A percentile compares a stretch with the other conserved stretches of the same genome.
These are phyloP conservation scores for Petrophora chlorosata DNA, from an alignment of 2,888 invertebrate species.

Conservation along the genomic window DNA sequence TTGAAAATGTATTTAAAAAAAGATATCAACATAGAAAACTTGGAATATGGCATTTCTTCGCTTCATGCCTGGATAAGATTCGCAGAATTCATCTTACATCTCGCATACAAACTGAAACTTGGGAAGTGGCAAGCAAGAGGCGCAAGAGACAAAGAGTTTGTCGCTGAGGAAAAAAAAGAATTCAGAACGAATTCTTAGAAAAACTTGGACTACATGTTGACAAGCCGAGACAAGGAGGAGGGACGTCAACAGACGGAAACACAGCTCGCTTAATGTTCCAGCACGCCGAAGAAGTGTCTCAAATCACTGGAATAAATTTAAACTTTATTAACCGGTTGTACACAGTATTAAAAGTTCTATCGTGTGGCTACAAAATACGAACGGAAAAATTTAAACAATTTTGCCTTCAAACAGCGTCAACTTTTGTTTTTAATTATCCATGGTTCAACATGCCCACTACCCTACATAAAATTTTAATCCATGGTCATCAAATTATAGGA, in stretches of 20 bases:
- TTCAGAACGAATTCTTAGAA: not conserved
- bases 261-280: slow-evolving; percentile 8
- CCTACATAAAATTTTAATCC: slow-evolving; percentile 6
- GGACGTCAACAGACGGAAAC: slow-evolving; percentile 24
- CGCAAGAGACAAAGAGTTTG: not conserved
- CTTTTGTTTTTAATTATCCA: slow-evolving; percentile 2
- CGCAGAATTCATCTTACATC: slow-evolving; percentile 22
- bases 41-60: slow-evolving; percentile 21
- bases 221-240: slow-evolving; percentile 13
- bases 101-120: slow-evolving; percentile 9
- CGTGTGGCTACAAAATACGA: not conserved
- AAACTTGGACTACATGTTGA: slow-evolving; percentile 2
- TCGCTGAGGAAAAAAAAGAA: not conserved
- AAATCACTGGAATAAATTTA: not conserved
- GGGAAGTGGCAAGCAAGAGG: not conserved
- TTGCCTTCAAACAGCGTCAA: not conserved
- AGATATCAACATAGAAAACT: not conserved
- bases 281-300: not conserved
- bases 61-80: slow-evolving; percentile 29
- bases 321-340: not conserved
- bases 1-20: not conserved
- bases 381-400: not conserved
- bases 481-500: slow-evolving; percentile 4
- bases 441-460: slow-evolving; percentile 13
- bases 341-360: not conserved